Base-by-base conservation (phyloP, 2,888 invertebrate genomes). In the Leistus spinibarbis region DNA sequence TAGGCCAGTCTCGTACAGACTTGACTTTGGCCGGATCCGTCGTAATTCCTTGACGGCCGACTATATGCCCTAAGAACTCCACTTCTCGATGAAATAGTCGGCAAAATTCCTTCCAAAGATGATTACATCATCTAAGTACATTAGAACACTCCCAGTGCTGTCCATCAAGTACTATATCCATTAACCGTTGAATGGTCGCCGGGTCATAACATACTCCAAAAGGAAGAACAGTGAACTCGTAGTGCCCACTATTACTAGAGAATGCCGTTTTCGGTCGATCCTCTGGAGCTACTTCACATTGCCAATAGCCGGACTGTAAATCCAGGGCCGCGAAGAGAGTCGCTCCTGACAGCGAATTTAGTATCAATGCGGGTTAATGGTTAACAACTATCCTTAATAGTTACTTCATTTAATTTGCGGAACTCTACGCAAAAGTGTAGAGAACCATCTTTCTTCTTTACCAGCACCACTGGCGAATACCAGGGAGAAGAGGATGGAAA, bases 31-130 rank as follows among this genome's bases (percentile, higher is more conserved):
- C 17, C 1, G 57, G 69, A 22, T 68, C 68, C 9, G 57, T 77
- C 16, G 68, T 16, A 16, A 81, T 76, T 7, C 79, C 80, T 0
- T 79, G 54, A 3, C 27, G 27, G 56, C 76, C 76, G 4, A 82
- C 77, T 0, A 80, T 56, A 64, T 81, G 80, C 1, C 82, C 81
- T 5, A 81, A 73, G 57, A 77, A 79, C n/a, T 76, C 69, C 1
- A 82, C 40, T 57, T 77, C 64, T 13, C 20, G 24, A 20, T 65
- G 62, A 2, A 67, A 77, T 69, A 81, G 77, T 1, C 66, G 40
- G 19, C 79, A 79, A 66, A 66, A 40, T 27, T 17, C 54, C 16
- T 23, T 40, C 66, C 66, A 9, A 3, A 53, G 17, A 68, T 24
- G 5, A 68, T 56, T n/a, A 68, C 68, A 22, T 56, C 68, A 17